Conservation (phyloP, 2,888 invertebrate genomes). For the Pristionchus exspectatus region DNA sequence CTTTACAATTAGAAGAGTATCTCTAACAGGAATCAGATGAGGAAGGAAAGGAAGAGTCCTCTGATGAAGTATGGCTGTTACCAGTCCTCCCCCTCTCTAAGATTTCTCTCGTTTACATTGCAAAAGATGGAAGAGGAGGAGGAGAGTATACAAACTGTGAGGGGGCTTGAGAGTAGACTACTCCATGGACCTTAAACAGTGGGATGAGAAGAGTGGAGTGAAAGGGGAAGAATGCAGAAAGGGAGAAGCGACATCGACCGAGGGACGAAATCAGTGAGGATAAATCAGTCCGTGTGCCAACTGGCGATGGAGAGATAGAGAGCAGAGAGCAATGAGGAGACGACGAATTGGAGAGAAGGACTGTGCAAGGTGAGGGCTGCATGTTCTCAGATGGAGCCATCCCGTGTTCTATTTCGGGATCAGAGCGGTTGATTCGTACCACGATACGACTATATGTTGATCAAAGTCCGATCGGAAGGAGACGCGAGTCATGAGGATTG, state of each 20-base stretch:
- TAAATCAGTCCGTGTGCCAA: constrained; percentile 48
- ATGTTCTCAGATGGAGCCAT: background rate
- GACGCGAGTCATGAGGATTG: background rate
- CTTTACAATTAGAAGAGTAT: constrained; percentile 26
- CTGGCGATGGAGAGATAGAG: background rate
- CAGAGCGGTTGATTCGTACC: too few relatives aligned
- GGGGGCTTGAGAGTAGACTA: background rate
- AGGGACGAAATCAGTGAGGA: background rate
- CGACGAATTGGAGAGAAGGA: background rate
- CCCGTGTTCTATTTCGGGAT: too few relatives aligned
- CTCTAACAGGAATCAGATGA: background rate
- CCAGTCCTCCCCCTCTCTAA: constrained; percentile 33
- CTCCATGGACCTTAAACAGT: background rate
- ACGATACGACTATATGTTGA: background rate
- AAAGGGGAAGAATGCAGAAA: background rate
- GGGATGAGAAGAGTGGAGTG: constrained; percentile 9
- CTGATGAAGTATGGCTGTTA: constrained; percentile 33
- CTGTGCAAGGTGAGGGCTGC: background rate
- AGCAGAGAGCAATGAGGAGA: background rate
- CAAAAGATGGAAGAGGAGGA: background rate
- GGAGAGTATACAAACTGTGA: constrained; percentile 44
- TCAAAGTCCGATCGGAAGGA: background rate
- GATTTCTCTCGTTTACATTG: constrained; percentile 43
- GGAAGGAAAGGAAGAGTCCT: background rate
- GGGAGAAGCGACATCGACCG: constrained; percentile 32